Conservation (phyloP, 1,140 invertebrate genomes). For the Temnothorax nylanderi region DNA sequence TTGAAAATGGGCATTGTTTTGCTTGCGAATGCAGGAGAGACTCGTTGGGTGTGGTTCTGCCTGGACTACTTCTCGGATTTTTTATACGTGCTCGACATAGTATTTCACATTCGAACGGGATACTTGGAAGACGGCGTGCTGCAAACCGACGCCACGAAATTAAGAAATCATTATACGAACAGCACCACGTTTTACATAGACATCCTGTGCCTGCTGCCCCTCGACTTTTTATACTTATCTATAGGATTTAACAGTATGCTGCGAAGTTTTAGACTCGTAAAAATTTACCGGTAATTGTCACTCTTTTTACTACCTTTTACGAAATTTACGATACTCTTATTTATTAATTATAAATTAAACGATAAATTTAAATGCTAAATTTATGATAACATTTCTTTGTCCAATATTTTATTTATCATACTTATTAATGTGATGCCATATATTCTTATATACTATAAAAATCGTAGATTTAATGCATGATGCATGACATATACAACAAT, state of each 20-base stretch:
- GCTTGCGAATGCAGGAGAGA: slow-evolving; percentile 88
- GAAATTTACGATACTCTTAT: neutral
- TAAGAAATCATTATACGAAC: slow-evolving; percentile 99
- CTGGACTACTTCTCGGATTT: slow-evolving; percentile 98
- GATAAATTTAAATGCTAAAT: neutral
- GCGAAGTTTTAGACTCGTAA: slow-evolving; percentile 98
- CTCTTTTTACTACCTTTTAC: neutral
- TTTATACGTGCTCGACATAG: slow-evolving; percentile 97
- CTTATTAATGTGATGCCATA: neutral
- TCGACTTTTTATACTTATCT: slow-evolving; percentile 99
- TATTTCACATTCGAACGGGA: slow-evolving; percentile 98
- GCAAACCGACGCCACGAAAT: slow-evolving; percentile 96
- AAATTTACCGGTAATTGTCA: slow-evolving; percentile 93
- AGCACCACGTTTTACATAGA: slow-evolving; percentile 99
- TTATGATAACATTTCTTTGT: neutral
- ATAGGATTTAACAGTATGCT: slow-evolving; percentile 99
- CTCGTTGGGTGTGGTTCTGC: slow-evolving; percentile 97
- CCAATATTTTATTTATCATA: neutral
- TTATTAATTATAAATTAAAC: neutral
- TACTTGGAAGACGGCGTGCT: slow-evolving; percentile 98
- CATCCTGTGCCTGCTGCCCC: slow-evolving; percentile 97
- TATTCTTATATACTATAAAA: neutral
- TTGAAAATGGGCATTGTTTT: slow-evolving; percentile 27
- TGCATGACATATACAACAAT: slow-evolving; percentile 13
- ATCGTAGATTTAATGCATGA: slow-evolving; percentile 1